Evolutionary conservation across 2,113 vertebrate genomes (phyloP).

Genomic region (Pachypanchax playfairii): DNA sequence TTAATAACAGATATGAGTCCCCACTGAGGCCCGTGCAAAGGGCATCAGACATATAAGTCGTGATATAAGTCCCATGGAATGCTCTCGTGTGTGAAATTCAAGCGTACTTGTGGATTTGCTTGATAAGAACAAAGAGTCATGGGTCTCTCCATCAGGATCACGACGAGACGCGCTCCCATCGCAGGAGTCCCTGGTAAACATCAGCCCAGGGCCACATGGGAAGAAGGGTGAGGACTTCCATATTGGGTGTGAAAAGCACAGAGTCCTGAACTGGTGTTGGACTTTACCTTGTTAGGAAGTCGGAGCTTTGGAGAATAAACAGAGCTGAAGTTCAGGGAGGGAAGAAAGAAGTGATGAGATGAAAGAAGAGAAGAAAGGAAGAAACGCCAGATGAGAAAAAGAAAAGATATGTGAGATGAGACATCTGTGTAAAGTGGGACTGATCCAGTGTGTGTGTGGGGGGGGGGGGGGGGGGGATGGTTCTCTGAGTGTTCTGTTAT

Average conservation of each 20-base stretch:
- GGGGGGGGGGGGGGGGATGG: no score
- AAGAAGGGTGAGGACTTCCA: constrained; percentile 70
- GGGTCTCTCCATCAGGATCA: constrained; percentile 24
- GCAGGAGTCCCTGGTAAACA: constrained; percentile 54
- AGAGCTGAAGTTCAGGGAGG: constrained; percentile 41
- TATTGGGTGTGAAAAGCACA: constrained; percentile 79
- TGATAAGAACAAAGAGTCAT: constrained; percentile 29
- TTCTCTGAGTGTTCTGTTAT: constrained; percentile 48
- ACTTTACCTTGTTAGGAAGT: constrained; percentile 84
- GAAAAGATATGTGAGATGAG: constrained; percentile 8
- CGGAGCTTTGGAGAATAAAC: constrained; percentile 69
- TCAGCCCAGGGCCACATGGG: constrained; percentile 44
- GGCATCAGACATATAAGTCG: neutral
- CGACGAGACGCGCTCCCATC: constrained; percentile 39
- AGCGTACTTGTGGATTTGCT: constrained; percentile 29
- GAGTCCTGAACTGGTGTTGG: constrained; percentile 27
- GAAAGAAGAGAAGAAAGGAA: constrained; percentile 7
- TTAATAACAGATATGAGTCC: neutral
- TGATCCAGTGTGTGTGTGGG: neutral
- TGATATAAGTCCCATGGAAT: constrained; percentile 33
- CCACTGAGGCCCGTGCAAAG: neutral
- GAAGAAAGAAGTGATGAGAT: neutral
- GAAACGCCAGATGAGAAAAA: constrained; percentile 4
- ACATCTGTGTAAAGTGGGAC: constrained; percentile 23
- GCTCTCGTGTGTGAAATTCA: constrained; percentile 21